These are phyloP conservation scores for Selenia dentaria DNA, from an alignment of 2,888 invertebrate species.

Conservation along the genomic window DNA sequence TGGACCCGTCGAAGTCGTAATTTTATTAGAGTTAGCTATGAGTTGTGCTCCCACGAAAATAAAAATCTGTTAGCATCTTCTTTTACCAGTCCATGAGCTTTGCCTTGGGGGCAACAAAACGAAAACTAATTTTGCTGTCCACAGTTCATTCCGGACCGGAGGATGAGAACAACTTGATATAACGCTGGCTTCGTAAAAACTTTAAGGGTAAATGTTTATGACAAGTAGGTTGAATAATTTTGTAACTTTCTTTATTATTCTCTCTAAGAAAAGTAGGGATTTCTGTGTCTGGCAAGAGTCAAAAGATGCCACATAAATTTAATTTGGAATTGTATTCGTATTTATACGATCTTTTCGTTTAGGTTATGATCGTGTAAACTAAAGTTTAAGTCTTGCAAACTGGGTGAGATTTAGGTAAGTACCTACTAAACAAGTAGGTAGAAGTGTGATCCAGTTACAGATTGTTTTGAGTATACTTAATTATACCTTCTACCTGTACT, in stretches of 20 bases:
- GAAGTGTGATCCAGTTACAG: too few species aligned
- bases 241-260: too few species aligned
- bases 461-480: too few species aligned
- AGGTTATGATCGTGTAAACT: too few species aligned
- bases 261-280: constrained; percentile 5
- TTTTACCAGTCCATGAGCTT: constrained; percentile 20
- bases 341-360: too few species aligned
- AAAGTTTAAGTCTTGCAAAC: too few species aligned
- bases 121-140: constrained; percentile 12
- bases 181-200: constrained; percentile 14
- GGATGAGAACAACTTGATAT: constrained; percentile 13
- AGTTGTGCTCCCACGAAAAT: constrained; percentile 16
- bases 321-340: too few species aligned
- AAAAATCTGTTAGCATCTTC: constrained; percentile 11
- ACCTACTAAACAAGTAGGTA: too few species aligned
- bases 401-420: too few species aligned
- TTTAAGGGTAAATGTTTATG: constrained; percentile 17
- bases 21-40: constrained; percentile 13
- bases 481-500: too few species aligned
- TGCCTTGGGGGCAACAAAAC: constrained; percentile 17
- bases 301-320: too few species aligned
- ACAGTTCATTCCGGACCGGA: constrained; percentile 1
- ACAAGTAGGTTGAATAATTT: constrained; percentile 12
- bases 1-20: too few species aligned
- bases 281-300: background rate